phyloP scores from a whole-genome alignment of 2,113 vertebrate species.

The Notechis scutatus region DNA sequence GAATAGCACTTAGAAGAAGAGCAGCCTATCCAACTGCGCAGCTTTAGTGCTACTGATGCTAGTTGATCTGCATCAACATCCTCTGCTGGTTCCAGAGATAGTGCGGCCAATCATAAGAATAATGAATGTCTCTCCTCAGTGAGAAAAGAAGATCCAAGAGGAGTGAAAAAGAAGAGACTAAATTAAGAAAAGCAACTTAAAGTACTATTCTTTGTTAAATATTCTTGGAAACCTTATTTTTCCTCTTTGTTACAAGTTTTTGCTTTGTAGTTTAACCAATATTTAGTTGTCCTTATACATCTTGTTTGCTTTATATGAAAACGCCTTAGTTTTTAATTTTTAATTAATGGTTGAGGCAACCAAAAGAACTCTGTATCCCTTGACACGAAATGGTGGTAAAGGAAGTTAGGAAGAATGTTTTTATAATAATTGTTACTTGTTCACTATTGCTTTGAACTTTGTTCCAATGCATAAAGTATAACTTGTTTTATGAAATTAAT shows the following conservation, averaged over 20 bases:
- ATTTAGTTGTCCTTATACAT: background rate
- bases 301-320: background rate
- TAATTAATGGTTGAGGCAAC: background rate
- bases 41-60: slow-evolving; percentile 68
- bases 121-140: slow-evolving; percentile 25
- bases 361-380: background rate
- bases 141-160: slow-evolving; percentile 47
- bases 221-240: background rate
- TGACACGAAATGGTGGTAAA: background rate
- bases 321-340: background rate
- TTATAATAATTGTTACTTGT: background rate
- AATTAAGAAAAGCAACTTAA: slow-evolving; percentile 14
- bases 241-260: background rate
- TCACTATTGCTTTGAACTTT: background rate
- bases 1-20: slow-evolving; percentile 44
- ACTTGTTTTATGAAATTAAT: background rate
- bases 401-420: background rate
- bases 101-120: slow-evolving; percentile 48
- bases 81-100: slow-evolving; percentile 57
- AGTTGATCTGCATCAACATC: slow-evolving; percentile 68
- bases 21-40: slow-evolving; percentile 72
- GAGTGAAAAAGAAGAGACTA: slow-evolving; percentile 48
- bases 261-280: background rate
- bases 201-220: background rate
- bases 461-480: background rate